A percentile compares a stretch with the other conserved stretches of the same genome.
These are phyloP conservation scores for Euura lappo DNA, from an alignment of 1,140 invertebrate species.

Conservation along the genomic window DNA sequence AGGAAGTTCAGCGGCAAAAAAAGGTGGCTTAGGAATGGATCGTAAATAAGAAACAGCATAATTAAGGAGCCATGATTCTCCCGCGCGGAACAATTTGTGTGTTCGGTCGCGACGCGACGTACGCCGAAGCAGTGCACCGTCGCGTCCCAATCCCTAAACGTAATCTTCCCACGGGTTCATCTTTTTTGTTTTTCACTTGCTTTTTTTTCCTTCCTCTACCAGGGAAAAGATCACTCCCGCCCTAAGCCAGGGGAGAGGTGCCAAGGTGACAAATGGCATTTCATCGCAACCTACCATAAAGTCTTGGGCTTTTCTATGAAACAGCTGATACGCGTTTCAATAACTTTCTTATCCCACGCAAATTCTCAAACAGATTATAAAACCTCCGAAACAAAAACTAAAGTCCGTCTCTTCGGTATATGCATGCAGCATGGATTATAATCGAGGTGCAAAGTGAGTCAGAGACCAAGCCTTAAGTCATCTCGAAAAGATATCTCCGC, in stretches of 20 bases:
- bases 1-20: neutral
- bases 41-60: slow-evolving; percentile 7
- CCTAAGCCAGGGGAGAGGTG: neutral
- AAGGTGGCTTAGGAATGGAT: neutral
- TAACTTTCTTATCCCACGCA: neutral
- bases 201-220: neutral
- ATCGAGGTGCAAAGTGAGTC: too few species aligned
- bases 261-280: slow-evolving; percentile 1
- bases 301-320: neutral
- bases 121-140: neutral
- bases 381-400: too few species aligned
- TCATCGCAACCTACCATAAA: neutral
- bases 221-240: neutral
- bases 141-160: slow-evolving; percentile 4
- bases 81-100: neutral
- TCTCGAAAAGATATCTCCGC: neutral
- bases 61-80: neutral
- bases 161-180: neutral
- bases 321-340: too few species aligned
- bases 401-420: too few species aligned
- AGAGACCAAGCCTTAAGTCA: neutral
- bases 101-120: neutral
- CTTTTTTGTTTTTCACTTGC: neutral
- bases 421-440: too few species aligned
- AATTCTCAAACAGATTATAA: too few species aligned